Conservation (phyloP, 2,888 invertebrate genomes). For the Lobophora halterata region DNA sequence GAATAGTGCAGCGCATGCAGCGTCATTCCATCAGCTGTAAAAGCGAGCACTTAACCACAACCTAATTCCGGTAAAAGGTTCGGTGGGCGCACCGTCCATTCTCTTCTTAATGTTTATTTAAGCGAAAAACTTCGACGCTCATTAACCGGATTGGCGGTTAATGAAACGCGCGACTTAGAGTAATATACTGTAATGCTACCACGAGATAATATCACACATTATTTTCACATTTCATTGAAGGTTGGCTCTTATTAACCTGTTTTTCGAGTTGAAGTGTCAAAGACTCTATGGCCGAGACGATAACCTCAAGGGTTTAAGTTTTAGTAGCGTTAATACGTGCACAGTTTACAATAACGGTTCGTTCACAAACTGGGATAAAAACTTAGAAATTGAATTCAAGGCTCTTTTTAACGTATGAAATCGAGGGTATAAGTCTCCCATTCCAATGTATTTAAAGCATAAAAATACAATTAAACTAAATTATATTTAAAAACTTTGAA, state of each 20-base stretch:
- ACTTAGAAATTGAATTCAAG: too few species aligned
- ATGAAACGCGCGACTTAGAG: constrained; percentile 47
- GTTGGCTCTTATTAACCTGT: constrained; percentile 59
- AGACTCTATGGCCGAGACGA: constrained; percentile 51
- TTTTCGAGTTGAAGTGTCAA: constrained; percentile 59
- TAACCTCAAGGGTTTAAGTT: constrained; percentile 56
- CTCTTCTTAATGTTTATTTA: constrained; percentile 74
- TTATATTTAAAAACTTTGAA: too few species aligned
- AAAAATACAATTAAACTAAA: too few species aligned
- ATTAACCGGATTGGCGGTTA: constrained; percentile 68
- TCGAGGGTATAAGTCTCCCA: too few species aligned
- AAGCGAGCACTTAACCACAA: constrained; percentile 64
- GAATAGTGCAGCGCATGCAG: constrained; percentile 38
- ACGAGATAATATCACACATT: constrained; percentile 64
- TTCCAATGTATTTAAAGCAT: too few species aligned
- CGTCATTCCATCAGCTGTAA: constrained; percentile 50
- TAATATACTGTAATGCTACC: constrained; percentile 47
- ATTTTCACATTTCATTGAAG: constrained; percentile 67
- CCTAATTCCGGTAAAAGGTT: constrained; percentile 75
- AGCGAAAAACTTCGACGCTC: constrained; percentile 71
- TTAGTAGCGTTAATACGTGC: constrained; percentile 43
- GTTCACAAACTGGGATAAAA: constrained; percentile 12
- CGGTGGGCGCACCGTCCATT: constrained; percentile 56
- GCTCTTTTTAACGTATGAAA: too few species aligned
- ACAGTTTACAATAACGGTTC: constrained; percentile 23